phyloP scores from a whole-genome alignment of 2,797 vertebrate species.

The Nothura maculosa region DNA sequence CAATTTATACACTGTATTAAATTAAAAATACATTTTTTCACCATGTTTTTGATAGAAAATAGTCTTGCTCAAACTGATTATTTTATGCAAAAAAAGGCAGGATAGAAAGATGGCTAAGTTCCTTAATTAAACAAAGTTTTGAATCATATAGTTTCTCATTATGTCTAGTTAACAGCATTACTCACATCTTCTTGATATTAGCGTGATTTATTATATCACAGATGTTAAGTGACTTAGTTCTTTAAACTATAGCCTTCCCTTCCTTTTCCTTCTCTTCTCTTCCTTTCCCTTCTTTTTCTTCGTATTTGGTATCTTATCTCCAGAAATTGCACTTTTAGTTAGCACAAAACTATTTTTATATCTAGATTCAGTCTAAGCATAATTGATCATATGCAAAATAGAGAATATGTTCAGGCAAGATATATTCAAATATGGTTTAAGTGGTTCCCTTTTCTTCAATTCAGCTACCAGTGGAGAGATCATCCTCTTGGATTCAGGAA shows the following conservation, averaged over 20 bases:
- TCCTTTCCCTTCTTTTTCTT: neutral
- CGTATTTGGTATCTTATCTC: neutral
- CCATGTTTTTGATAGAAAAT: neutral
- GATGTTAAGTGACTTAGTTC: neutral
- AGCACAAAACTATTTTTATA: rapidly evolving
- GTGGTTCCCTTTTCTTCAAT: neutral
- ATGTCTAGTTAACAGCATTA: neutral
- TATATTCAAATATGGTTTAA: neutral
- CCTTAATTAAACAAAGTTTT: neutral
- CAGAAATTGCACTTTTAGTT: neutral
- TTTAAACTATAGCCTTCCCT: neutral
- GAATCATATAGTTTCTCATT: neutral
- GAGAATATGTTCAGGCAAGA: neutral
- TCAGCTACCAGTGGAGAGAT: neutral
- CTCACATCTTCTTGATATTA: neutral
- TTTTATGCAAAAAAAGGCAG: neutral
- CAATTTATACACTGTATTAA: neutral
- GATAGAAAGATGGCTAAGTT: neutral
- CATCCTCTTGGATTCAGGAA: neutral
- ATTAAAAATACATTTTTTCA: neutral
- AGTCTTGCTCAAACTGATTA: neutral
- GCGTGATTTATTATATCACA: neutral
- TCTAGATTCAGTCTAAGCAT: neutral
- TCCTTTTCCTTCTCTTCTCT: no score
- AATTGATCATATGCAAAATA: neutral